Conservation (phyloP, 2,797 vertebrate species). For the Pyrocephalus nanus region DNA sequence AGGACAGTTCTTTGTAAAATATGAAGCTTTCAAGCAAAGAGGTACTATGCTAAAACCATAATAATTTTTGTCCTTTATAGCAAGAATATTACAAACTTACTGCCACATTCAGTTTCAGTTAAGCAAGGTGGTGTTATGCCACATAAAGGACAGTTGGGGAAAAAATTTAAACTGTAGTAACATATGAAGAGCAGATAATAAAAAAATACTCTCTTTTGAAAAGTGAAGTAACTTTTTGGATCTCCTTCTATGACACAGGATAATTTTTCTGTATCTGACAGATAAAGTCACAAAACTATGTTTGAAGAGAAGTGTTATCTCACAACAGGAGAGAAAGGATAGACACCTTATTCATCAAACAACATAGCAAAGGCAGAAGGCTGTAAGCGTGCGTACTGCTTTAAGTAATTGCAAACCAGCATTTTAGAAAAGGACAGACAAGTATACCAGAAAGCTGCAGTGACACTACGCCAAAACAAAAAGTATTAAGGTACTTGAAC, state of each 20-base stretch:
- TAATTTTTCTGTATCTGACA: background rate
- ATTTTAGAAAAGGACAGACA: slow-evolving; percentile 38
- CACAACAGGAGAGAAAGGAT: background rate
- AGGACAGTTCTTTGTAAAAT: background rate
- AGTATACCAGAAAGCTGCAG: slow-evolving; percentile 25
- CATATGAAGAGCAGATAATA: background rate
- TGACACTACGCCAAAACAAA: background rate
- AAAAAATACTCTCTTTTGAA: background rate
- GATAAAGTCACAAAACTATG: background rate
- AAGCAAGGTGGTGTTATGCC: background rate
- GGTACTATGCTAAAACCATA: background rate
- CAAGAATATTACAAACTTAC: background rate
- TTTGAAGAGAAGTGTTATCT: background rate
- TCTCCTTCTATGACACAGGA: background rate
- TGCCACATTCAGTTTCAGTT: background rate
- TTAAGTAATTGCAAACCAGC: background rate
- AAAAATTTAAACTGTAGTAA: background rate
- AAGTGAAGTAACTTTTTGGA: background rate
- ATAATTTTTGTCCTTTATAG: background rate
- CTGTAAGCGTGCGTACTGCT: background rate
- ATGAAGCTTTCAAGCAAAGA: background rate
- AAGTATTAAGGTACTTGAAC: background rate
- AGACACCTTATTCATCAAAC: background rate
- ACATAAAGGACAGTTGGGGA: background rate
- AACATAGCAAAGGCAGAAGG: background rate